Evolutionary conservation across 2,797 vertebrate genomes (phyloP).

Genomic region (Pseudomugil tenellus): DNA sequence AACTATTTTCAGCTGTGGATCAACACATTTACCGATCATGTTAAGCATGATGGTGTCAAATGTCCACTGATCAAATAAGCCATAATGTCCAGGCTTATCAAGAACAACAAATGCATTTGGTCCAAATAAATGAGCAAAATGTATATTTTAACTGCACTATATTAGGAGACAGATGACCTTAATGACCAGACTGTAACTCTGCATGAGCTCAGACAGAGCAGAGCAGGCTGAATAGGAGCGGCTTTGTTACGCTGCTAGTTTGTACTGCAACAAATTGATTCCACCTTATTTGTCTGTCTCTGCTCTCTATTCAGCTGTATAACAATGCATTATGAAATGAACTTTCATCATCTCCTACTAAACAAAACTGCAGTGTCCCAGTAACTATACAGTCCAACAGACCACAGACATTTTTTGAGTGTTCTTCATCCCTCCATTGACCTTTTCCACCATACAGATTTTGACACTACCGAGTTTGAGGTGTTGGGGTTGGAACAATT

Average conservation of each 20-base stretch:
- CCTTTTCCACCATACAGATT: conserved; percentile 71
- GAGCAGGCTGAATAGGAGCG: not conserved
- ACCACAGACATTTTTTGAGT: conserved; percentile 4
- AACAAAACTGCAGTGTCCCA: conserved; percentile 1
- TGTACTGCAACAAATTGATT: conserved; percentile 27
- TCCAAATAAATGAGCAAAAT: no score
- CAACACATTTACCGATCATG: conserved; percentile 15
- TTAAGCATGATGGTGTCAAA: not conserved
- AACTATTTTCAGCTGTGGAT: conserved; percentile 24
- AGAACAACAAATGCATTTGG: no score
- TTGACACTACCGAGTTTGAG: conserved; percentile 84
- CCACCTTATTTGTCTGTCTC: not conserved
- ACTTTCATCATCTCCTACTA: conserved; percentile 11
- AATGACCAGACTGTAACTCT: not conserved
- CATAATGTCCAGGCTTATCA: not conserved
- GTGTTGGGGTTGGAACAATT: conserved; percentile 76
- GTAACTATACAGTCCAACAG: conserved; percentile 23
- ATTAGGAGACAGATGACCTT: conserved; percentile 1
- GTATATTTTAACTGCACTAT: not conserved
- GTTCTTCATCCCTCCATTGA: conserved; percentile 40
- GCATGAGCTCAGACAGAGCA: conserved; percentile 15
- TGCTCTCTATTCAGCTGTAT: conserved; percentile 23
- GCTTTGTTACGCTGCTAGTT: conserved; percentile 37
- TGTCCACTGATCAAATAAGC: conserved; percentile 2
- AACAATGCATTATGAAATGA: conserved; percentile 10